These are phyloP conservation scores for Eretmochelys imbricata DNA, from an alignment of 2,113 vertebrate species.

Conservation along the genomic window DNA sequence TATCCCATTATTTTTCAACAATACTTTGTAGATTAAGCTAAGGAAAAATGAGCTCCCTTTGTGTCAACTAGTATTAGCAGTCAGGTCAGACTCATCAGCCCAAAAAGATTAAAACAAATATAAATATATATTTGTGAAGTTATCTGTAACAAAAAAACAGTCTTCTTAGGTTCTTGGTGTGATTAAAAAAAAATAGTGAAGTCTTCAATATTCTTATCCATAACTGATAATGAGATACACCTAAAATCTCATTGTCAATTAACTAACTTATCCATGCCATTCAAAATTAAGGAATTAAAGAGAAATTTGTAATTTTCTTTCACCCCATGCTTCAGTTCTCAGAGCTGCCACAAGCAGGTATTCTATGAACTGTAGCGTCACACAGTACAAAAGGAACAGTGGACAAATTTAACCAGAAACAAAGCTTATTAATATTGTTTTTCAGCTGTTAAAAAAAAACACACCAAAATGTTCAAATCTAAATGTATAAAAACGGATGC, in stretches of 20 bases:
- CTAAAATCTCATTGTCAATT: conserved; percentile 60
- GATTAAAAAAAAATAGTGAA: conserved; percentile 38
- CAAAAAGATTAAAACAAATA: conserved; percentile 41
- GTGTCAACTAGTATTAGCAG: background rate
- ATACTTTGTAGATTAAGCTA: conserved; percentile 30
- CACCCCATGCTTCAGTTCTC: conserved; percentile 47
- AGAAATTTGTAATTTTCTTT: conserved; percentile 68
- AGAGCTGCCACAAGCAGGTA: background rate
- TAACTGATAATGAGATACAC: conserved; percentile 53
- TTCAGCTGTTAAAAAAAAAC: background rate
- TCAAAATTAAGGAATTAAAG: conserved; percentile 68
- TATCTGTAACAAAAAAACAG: background rate
- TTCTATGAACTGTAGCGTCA: background rate
- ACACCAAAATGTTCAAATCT: background rate
- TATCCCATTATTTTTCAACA: conserved; percentile 31
- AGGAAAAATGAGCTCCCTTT: conserved; percentile 35
- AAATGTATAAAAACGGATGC: background rate
- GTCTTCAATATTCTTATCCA: conserved; percentile 5
- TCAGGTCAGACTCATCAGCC: background rate
- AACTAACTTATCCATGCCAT: conserved; percentile 51
- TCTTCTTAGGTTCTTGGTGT: conserved; percentile 14
- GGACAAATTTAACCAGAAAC: background rate
- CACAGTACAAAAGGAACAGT: conserved; percentile 8
- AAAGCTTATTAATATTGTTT: background rate
- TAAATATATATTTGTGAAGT: conserved; percentile 29